A percentile compares a stretch with the other conserved stretches of the same genome.
Conservation (phyloP, 2,888 invertebrate species). For the Catocala fraxini region DNA sequence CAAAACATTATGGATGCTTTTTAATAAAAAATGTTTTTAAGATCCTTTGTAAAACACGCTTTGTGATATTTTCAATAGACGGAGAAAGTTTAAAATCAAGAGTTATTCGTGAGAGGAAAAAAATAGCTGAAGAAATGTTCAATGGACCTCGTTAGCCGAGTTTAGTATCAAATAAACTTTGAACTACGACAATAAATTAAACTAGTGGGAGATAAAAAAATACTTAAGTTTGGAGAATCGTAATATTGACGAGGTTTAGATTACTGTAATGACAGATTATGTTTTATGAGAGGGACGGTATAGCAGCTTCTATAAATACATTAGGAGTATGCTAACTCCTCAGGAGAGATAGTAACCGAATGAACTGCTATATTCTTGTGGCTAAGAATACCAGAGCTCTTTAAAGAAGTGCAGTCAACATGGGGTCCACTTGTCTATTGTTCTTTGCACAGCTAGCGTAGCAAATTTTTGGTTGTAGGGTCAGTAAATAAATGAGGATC, state of each 20-base stretch:
- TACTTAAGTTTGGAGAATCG: conserved; percentile 3
- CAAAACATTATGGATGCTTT: conserved; percentile 5
- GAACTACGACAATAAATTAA: conserved; percentile 31
- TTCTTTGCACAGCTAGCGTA: too few relatives aligned
- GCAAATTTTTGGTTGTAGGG: too few relatives aligned
- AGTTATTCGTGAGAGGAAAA: conserved; percentile 22
- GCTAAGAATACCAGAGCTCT: too few relatives aligned
- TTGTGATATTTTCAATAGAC: conserved; percentile 32
- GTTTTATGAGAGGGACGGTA: too few relatives aligned
- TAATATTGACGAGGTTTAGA: neutral
- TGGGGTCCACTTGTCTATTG: too few relatives aligned
- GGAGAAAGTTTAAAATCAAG: conserved; percentile 25
- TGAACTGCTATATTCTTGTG: too few relatives aligned
- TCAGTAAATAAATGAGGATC: too few relatives aligned
- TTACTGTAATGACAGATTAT: neutral
- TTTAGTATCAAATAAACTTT: conserved; percentile 34
- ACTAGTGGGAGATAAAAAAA: conserved; percentile 3
- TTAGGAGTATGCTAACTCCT: too few relatives aligned
- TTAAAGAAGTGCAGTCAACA: too few relatives aligned
- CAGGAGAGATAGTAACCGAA: too few relatives aligned
- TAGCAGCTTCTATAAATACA: too few relatives aligned
- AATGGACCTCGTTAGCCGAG: conserved; percentile 34
- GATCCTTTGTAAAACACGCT: conserved; percentile 27
- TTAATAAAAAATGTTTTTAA: conserved; percentile 8
- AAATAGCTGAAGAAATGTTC: conserved; percentile 30